Conservation (phyloP, 2,797 vertebrate species). For the Ibycter americanus region DNA sequence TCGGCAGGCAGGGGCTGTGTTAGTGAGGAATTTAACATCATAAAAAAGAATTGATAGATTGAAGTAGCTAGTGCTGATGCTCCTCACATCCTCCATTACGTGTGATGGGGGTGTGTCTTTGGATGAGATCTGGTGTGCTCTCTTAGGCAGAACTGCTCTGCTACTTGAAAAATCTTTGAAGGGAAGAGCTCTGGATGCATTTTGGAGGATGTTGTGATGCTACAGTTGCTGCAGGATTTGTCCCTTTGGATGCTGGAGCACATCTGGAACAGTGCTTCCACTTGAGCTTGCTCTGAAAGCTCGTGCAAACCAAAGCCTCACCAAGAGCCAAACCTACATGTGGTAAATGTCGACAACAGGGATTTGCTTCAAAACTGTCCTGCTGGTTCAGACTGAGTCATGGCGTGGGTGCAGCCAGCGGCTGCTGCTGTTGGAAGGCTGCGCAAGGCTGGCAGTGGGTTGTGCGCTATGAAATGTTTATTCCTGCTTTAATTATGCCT, state of each 20-base stretch:
- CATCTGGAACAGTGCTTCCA: background rate
- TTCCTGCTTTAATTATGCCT: constrained; percentile 4
- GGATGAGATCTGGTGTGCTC: background rate
- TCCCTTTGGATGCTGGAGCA: background rate
- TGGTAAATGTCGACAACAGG: background rate
- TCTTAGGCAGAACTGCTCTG: background rate
- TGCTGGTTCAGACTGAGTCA: background rate
- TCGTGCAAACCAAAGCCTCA: accelerated
- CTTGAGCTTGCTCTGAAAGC: background rate
- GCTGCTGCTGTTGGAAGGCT: background rate
- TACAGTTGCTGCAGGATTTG: background rate
- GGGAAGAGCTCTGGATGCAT: background rate
- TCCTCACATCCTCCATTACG: background rate
- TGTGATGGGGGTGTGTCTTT: background rate
- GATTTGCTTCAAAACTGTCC: background rate
- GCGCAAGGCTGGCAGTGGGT: background rate
- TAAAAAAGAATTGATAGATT: background rate
- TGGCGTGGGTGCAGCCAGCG: background rate
- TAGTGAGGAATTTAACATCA: background rate
- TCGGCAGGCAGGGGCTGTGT: background rate
- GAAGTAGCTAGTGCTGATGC: background rate
- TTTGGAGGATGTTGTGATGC: background rate
- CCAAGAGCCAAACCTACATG: background rate
- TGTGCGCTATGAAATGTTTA: background rate
- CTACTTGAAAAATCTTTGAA: background rate